Base-by-base conservation (phyloP, 2,113 vertebrate species). In the Spea multiplicata region DNA sequence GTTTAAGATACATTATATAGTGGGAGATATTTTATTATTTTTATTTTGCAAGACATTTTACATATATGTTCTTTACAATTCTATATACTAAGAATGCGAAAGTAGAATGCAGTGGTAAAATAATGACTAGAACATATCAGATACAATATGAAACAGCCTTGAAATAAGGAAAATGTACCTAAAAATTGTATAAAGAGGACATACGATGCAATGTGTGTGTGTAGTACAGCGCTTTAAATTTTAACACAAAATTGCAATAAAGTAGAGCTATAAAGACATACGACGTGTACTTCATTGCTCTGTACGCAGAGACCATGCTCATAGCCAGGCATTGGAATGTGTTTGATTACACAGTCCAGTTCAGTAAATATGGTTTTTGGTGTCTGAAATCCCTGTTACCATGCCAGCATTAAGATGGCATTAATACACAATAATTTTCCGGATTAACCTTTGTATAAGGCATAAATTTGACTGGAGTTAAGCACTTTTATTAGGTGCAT, bases 391-490 rank as follows among this genome's bases (percentile, higher is more conserved):
- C 50, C 5, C 70, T 46, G 76, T 66, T 66, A 44, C 70, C 61
- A 66, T 79, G 61, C 61, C 59, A 73, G 76, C 49, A 66, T 79
- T 76, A 70, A 47, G 66, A 45, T 59, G 66, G 46, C 55, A 79
- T 72, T 79, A 73, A 73, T 79, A 79, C 83, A 84, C 80, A 82
- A 78, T 81, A 66, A 88, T 88, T 88, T 86, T 81, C 84, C 85
- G 83, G 81, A 88, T 90, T 89, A 88, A 86, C 85, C 86, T 91
- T 90, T 88, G 81, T 82, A 80, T 87, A 84, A 86, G 82, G 80
- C 75, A 84, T 84, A 86, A 73, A 61, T 87, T 85, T 87, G 82
- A 80, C 83, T 78, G 81, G 75, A 84, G 82, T 84, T 85, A 88
- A 87, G 80, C 69, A 75, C 81, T 87, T 88, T 71, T 77, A 82